Conservation (phyloP, 1,140 invertebrate species). For the Pygmarrhopalites habei region DNA sequence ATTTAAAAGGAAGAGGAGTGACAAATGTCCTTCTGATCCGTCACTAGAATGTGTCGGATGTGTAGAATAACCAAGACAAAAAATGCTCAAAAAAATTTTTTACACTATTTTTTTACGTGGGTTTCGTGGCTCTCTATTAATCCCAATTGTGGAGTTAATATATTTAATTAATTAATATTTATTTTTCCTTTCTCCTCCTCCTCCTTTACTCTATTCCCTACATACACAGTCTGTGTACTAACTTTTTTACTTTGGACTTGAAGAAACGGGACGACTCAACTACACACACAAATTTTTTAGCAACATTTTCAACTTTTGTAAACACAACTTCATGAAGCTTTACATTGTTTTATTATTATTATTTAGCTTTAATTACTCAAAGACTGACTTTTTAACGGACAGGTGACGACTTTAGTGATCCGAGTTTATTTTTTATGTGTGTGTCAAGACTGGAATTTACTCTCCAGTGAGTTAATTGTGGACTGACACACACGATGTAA, state of each 20-base stretch:
- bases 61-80: conserved; percentile 23
- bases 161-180: too few species aligned
- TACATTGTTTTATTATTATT: conserved; percentile 17
- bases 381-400: conserved; percentile 39
- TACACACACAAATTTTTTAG: background rate
- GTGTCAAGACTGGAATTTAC: too few species aligned
- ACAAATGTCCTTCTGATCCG: too few species aligned
- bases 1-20: too few species aligned
- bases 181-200: background rate
- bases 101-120: too few species aligned
- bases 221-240: too few species aligned
- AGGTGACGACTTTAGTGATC: conserved; percentile 28
- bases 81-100: conserved; percentile 35
- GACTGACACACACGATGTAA: background rate
- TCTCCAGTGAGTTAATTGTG: too few species aligned
- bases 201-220: background rate
- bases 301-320: conserved; percentile 23
- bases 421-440: too few species aligned
- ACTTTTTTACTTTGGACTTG: conserved; percentile 9
- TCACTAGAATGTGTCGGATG: too few species aligned
- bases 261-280: conserved; percentile 23
- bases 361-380: conserved; percentile 33
- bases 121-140: conserved; percentile 16
- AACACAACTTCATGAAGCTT: conserved; percentile 36
- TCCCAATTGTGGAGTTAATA: too few species aligned